phyloP scores from a whole-genome alignment of 2,113 vertebrate genomes.

The Sapayoa aenigma region DNA sequence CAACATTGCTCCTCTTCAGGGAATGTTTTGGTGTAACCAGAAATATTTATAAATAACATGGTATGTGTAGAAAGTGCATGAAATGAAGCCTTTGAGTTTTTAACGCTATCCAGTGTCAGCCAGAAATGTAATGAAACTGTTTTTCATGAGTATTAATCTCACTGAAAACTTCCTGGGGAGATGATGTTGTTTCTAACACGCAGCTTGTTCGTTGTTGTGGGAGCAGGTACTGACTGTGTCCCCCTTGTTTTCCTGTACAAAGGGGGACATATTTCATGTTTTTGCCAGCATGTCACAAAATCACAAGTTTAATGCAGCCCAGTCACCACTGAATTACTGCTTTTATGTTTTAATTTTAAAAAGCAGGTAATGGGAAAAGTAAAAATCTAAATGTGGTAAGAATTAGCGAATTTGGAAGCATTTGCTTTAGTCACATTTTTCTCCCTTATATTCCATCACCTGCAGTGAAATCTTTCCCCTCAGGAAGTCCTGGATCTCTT shows the following conservation, averaged over 20 bases:
- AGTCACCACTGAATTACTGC: not conserved
- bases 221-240: no score
- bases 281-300: not conserved
- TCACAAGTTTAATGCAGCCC: not conserved
- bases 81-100: not conserved
- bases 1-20: not conserved
- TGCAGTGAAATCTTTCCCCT: not conserved
- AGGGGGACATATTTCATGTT: not conserved
- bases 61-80: not conserved
- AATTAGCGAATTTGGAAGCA: not conserved
- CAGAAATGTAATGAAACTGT: not conserved
- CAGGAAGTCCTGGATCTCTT: not conserved
- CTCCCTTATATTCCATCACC: not conserved
- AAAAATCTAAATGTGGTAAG: not conserved
- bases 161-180: not conserved
- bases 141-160: not conserved
- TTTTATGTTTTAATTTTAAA: not conserved
- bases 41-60: not conserved
- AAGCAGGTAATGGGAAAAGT: not conserved
- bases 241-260: not conserved
- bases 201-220: not conserved
- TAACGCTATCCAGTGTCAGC: not conserved
- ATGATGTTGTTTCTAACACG: not conserved
- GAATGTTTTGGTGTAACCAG: not conserved
- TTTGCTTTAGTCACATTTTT: not conserved